Base-by-base conservation (phyloP, 2,888 invertebrate genomes). In the Harpalus rufipes region DNA sequence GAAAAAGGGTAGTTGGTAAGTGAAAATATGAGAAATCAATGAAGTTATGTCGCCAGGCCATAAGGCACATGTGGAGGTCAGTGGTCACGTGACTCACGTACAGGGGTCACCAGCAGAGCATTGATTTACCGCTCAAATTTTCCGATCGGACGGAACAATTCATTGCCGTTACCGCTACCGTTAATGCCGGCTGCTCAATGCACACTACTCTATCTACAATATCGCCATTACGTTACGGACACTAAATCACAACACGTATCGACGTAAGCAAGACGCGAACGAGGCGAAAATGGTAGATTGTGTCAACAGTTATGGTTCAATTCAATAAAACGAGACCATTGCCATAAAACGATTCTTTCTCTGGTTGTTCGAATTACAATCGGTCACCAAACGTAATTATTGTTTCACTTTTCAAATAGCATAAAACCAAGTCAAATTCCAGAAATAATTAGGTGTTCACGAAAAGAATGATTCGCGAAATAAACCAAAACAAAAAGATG, bases 121-220 rank as follows among this genome's bases (percentile, higher is more conserved):
- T 74, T 74, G 72, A 74, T 74, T 74, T 74, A 74, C 72, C 44
- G 72, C 44, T 74, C 16, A 74, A 74, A 74, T 74, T 74, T 74
- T 74, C 72, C 72, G 72, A 74, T 74, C 72, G 72, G 72, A 74
- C 72, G 72, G 44, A 74, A 74, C 72, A 74, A 74, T 74, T 74
- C 72, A 74, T 74, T 68, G 68, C 32, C 39, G 25, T 68, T 44
- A 74, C 72, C 72, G 72, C 41, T 74, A 12, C 10, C 41, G 41
- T 18, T 41, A 74, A 14, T 18, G 16, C 10, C 72, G 16, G 16
- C 14, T 44, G 41, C n/a, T 72, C 41, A 14, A 74, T 41, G 44
- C 68, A 68, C 39, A 32, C 7, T 39, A 68, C 59, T 68, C 39
- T n/a, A 25, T 25, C 63, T 21, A 25, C 63, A 63, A 18, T 63